A percentile compares a stretch with the other conserved stretches of the same genome.
Conservation (phyloP, 2,113 vertebrate genomes). For the Cynopterus brachyotis region DNA sequence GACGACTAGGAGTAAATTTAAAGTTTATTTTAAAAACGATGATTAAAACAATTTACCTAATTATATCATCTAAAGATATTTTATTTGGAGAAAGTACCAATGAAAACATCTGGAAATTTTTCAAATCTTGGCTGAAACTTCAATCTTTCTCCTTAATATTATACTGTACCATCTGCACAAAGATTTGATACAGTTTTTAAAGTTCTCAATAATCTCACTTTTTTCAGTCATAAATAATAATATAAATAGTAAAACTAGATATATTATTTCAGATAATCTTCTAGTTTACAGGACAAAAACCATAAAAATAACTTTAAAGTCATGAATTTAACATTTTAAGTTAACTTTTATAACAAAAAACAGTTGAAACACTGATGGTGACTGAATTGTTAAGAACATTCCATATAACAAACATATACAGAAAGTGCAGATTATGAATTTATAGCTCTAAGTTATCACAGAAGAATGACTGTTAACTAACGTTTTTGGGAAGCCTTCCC, state of each 20-base stretch:
- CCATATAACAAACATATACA: neutral
- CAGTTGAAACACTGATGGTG: neutral
- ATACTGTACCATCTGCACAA: neutral
- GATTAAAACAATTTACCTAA: conserved; percentile 22
- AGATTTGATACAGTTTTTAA: neutral
- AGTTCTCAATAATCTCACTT: neutral
- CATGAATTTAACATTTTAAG: neutral
- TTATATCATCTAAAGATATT: neutral
- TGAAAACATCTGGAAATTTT: conserved; percentile 17
- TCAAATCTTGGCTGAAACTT: conserved; percentile 1
- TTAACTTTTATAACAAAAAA: neutral
- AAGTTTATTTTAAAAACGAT: neutral
- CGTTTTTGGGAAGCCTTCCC: neutral
- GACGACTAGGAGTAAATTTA: neutral
- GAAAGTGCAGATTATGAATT: neutral
- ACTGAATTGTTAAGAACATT: neutral
- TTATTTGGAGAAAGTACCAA: neutral
- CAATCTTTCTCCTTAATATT: neutral
- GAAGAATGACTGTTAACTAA: neutral
- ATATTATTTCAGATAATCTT: neutral
- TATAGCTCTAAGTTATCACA: neutral
- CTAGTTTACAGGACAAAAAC: neutral
- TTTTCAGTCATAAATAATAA: neutral
- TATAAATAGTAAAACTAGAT: neutral
- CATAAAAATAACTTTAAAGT: neutral